Conservation (phyloP, 2,797 vertebrate genomes). For the Delichon dasypus region DNA sequence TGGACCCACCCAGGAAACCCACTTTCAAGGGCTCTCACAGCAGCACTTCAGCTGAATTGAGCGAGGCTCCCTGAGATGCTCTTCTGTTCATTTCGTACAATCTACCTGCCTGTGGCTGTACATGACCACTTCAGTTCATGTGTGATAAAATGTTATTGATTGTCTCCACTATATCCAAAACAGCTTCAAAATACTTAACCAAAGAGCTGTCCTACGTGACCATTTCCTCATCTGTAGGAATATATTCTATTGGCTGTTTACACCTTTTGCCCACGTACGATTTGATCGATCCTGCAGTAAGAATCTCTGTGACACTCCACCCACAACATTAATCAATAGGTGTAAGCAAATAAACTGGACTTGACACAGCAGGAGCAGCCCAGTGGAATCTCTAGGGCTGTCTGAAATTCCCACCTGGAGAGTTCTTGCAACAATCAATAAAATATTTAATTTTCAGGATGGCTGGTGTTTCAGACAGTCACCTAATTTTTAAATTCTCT, state of each 20-base stretch:
- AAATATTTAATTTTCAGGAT: neutral
- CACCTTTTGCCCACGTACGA: neutral
- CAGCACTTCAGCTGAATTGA: neutral
- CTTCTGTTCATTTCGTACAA: neutral
- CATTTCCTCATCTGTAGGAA: neutral
- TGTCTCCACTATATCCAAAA: neutral
- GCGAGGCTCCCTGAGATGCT: neutral
- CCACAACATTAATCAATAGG: neutral
- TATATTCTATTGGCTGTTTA: neutral
- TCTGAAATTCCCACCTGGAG: neutral
- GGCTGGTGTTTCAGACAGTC: neutral
- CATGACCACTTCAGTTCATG: neutral
- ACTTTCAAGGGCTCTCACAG: neutral
- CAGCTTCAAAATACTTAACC: neutral
- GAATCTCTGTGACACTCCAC: neutral
- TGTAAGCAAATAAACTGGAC: conserved; percentile 7
- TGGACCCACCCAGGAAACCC: neutral
- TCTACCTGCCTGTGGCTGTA: neutral
- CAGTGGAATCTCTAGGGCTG: neutral
- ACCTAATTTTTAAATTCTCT: neutral
- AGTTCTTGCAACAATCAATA: neutral
- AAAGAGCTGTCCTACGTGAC: neutral
- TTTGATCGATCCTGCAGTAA: neutral
- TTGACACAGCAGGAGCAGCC: neutral
- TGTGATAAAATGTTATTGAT: neutral